A percentile compares a stretch with the other conserved stretches of the same genome.
Evolutionary conservation across 1,140 invertebrate species (phyloP).

Genomic region (Anastrepha ludens): DNA sequence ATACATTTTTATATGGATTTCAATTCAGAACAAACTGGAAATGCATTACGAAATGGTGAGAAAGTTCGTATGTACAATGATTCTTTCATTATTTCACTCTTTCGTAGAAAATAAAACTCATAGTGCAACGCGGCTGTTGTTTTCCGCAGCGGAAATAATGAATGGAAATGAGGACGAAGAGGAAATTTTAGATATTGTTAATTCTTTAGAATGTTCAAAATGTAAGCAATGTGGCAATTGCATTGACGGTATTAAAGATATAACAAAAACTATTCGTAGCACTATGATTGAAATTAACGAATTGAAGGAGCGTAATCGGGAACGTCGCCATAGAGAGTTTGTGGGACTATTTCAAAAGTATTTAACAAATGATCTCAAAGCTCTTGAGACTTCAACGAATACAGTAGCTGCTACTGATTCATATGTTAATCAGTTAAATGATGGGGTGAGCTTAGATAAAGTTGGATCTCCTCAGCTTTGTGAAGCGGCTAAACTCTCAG

Average conservation of each 20-base stretch:
- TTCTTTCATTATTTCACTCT: neutral
- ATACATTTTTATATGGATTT: neutral
- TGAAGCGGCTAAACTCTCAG: neutral
- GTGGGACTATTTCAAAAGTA: neutral
- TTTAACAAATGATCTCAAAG: neutral
- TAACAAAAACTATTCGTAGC: slow-evolving; percentile 11
- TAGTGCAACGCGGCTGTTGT: neutral
- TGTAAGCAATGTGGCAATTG: neutral
- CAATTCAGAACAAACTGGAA: neutral
- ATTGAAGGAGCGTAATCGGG: neutral
- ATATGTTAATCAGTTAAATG: neutral
- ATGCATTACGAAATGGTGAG: neutral
- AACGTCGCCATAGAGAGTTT: slow-evolving; percentile 12
- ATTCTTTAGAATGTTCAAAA: slow-evolving; percentile 16
- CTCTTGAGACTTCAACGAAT: neutral
- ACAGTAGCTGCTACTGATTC: neutral
- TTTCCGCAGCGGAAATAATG: neutral
- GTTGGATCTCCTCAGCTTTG: neutral
- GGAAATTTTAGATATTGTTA: neutral
- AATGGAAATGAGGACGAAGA: neutral
- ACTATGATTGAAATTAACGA: slow-evolving; percentile 33
- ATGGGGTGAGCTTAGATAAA: too few species aligned
- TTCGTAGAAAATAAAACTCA: neutral
- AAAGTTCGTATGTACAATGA: neutral
- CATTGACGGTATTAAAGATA: neutral